phyloP scores from a whole-genome alignment of 2,113 vertebrate species.

The Pteronura brasiliensis region DNA sequence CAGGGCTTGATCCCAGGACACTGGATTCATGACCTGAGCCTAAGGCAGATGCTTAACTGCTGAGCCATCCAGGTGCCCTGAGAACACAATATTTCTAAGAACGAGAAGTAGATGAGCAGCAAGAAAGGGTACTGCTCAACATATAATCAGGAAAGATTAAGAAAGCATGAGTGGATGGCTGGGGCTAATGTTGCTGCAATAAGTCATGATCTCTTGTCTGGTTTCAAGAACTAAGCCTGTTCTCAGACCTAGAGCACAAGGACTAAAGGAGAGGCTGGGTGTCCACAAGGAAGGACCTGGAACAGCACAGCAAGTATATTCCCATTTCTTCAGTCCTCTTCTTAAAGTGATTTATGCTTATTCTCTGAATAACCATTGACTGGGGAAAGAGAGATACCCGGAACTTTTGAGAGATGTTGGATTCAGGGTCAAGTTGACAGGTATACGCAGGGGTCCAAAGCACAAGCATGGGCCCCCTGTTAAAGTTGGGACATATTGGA shows the following conservation, averaged over 20 bases:
- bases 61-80: no score
- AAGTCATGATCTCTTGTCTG: background rate
- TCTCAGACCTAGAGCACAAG: background rate
- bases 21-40: no score
- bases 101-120: background rate
- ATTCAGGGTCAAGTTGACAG: background rate
- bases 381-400: background rate
- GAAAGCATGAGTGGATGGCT: background rate
- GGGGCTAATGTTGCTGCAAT: background rate
- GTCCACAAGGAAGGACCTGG: background rate
- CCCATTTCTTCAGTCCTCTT: background rate
- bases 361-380: background rate
- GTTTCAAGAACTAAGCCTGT: background rate
- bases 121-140: background rate
- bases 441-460: background rate
- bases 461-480: background rate
- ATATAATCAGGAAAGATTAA: background rate
- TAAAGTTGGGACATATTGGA: background rate
- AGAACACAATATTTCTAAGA: background rate
- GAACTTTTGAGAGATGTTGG: background rate
- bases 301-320: background rate
- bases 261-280: background rate
- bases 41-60: no score
- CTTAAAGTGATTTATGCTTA: background rate
- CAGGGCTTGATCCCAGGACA: no score